A percentile compares a stretch with the other conserved stretches of the same genome.
These are phyloP conservation scores for Hetaerina titia DNA, from an alignment of 2,888 invertebrate species.

Conservation along the genomic window DNA sequence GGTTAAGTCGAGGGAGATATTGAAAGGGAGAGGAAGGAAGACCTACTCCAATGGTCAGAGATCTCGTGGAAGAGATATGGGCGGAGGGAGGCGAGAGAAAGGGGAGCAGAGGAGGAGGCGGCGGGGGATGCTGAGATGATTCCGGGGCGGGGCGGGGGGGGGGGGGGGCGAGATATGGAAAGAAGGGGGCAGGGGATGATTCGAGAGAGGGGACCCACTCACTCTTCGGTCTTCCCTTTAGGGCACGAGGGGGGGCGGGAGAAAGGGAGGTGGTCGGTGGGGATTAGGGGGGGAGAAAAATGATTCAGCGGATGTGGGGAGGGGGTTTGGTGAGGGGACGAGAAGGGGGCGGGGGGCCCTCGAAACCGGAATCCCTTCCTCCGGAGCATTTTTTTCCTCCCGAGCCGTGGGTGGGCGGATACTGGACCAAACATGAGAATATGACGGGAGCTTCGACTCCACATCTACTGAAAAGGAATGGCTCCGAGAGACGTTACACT, in stretches of 20 bases:
- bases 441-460: slow-evolving; percentile 62
- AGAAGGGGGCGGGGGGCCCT: background rate
- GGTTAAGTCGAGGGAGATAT: background rate
- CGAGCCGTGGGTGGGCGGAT: slow-evolving; percentile 60
- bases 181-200: background rate
- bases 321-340: slow-evolving; percentile 30
- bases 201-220: no score
- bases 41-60: slow-evolving; percentile 52
- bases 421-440: slow-evolving; percentile 61
- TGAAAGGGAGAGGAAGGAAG: background rate
- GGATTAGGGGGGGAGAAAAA: background rate
- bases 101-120: background rate
- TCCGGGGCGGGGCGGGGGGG: background rate
- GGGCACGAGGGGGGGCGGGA: background rate
- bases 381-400: slow-evolving; percentile 39
- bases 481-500: background rate
- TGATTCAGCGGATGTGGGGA: slow-evolving; percentile 2
- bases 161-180: background rate
- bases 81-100: background rate
- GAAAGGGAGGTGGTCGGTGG: background rate
- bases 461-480: slow-evolving; percentile 60
- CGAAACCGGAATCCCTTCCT: slow-evolving; percentile 62
- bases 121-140: background rate
- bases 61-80: slow-evolving; percentile 59
- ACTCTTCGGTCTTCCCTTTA: no score